Evolutionary conservation across 2,888 invertebrate genomes (phyloP).

Genomic region (Chydorus sphaericus): DNA sequence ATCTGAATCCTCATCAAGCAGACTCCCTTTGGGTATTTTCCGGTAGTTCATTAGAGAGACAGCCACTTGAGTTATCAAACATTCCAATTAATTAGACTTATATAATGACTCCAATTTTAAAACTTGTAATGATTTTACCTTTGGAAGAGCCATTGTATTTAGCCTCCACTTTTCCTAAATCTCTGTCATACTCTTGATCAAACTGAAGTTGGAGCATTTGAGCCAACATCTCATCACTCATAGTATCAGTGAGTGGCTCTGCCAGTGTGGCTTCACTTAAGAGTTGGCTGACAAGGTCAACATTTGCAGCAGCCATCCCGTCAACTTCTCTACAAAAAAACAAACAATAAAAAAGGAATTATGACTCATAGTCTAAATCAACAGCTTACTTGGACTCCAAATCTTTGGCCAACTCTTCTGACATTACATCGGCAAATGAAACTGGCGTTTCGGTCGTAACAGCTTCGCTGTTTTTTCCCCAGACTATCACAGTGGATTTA

Average conservation of each 20-base stretch:
- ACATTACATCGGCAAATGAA: constrained; percentile 75
- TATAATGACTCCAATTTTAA: too few relatives aligned
- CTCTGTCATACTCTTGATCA: constrained; percentile 71
- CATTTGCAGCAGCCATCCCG: too few relatives aligned
- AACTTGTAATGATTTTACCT: too few relatives aligned
- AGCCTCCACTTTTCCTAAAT: constrained; percentile 58
- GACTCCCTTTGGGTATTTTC: constrained; percentile 38
- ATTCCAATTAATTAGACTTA: too few relatives aligned
- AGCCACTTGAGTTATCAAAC: too few relatives aligned
- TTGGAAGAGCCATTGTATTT: constrained; percentile 57
- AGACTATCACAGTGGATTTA: constrained; percentile 1
- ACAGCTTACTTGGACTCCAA: constrained; percentile 50
- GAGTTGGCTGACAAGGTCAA: too few relatives aligned
- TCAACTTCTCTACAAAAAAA: constrained; percentile 13
- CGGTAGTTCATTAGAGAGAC: constrained; percentile 56
- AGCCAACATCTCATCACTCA: constrained; percentile 50
- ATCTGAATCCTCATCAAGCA: constrained; percentile 32
- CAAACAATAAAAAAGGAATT: too few relatives aligned
- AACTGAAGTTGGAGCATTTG: constrained; percentile 77
- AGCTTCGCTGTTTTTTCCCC: not conserved
- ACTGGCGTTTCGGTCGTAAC: too few relatives aligned
- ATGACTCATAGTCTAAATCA: not conserved
- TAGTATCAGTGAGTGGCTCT: constrained; percentile 21
- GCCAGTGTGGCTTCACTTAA: too few relatives aligned
- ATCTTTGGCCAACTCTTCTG: constrained; percentile 68